A percentile compares a stretch with the other conserved stretches of the same genome.
Evolutionary conservation across 1,140 invertebrate genomes (phyloP).

Genomic region (Brachystomella parvula): DNA sequence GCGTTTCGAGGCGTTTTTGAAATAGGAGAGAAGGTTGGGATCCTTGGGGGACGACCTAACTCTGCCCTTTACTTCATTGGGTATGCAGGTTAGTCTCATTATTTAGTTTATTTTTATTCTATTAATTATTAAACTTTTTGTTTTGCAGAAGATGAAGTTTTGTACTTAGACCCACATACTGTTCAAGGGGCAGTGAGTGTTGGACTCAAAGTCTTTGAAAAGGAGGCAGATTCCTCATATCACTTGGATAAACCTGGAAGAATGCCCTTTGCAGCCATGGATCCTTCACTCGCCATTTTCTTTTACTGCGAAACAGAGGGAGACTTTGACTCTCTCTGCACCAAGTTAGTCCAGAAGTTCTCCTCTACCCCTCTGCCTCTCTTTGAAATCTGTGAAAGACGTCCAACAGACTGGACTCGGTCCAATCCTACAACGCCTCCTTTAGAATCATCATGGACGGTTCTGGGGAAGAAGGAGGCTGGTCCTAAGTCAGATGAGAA

Average conservation of each 20-base stretch:
- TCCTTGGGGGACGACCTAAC: slow-evolving; percentile 97
- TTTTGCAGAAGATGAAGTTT: slow-evolving; percentile 67
- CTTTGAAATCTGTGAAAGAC: slow-evolving; percentile 2
- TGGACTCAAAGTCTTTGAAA: slow-evolving; percentile 60
- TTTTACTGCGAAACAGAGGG: slow-evolving; percentile 60
- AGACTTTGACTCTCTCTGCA: neutral
- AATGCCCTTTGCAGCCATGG: slow-evolving; percentile 77
- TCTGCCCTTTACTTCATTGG: slow-evolving; percentile 97
- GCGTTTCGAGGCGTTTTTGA: slow-evolving; percentile 73
- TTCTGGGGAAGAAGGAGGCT: neutral
- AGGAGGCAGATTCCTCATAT: slow-evolving; percentile 71
- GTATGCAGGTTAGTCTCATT: slow-evolving; percentile 60
- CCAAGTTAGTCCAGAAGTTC: neutral
- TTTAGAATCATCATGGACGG: neutral
- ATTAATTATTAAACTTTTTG: slow-evolving; percentile 25
- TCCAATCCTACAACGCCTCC: neutral
- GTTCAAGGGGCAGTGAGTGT: slow-evolving; percentile 71
- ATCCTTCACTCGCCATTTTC: slow-evolving; percentile 89
- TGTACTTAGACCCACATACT: slow-evolving; percentile 92
- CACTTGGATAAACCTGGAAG: slow-evolving; percentile 78
- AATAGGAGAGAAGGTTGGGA: slow-evolving; percentile 81
- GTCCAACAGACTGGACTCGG: neutral
- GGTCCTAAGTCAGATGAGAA: neutral
- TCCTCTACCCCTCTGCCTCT: neutral
- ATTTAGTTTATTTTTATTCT: slow-evolving; percentile 17